A percentile compares a stretch with the other conserved stretches of the same genome.
phyloP scores from a whole-genome alignment of 2,113 vertebrate species.

The Pogona vitticeps region DNA sequence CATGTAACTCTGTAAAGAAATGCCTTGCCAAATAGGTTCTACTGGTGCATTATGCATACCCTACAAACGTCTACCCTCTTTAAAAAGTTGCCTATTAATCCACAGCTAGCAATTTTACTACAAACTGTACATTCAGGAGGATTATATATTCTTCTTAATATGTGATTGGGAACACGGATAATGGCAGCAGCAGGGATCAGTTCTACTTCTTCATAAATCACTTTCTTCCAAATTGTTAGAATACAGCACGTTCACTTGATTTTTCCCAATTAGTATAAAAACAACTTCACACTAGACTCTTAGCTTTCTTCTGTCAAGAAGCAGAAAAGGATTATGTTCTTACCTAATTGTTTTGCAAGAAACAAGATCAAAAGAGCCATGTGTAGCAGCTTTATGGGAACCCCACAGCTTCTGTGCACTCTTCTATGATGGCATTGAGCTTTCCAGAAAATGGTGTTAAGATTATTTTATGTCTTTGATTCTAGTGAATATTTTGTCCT shows the following conservation, averaged over 20 bases:
- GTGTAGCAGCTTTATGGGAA: not conserved
- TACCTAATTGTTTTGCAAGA: not conserved
- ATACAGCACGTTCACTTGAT: not conserved
- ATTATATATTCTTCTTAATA: not conserved
- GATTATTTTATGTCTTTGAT: not conserved
- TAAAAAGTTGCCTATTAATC: not conserved
- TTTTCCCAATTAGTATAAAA: not conserved
- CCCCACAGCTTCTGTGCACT: not conserved
- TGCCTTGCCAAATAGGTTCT: not conserved
- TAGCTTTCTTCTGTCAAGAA: not conserved
- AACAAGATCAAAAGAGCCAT: not conserved
- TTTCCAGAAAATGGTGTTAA: not conserved
- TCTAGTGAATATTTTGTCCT: not conserved
- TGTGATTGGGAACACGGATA: not conserved
- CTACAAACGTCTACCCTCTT: not conserved
- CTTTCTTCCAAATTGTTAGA: not conserved
- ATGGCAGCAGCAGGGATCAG: not conserved
- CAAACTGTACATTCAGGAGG: not conserved
- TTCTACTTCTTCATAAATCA: not conserved
- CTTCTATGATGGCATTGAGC: not conserved
- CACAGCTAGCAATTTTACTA: not conserved
- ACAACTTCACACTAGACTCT: not conserved
- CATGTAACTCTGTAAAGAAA: not conserved
- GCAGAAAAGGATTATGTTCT: not conserved
- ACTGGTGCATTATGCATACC: not conserved